Evolutionary conservation across 2,797 vertebrate genomes (phyloP), one percentile per base, ranked within the genome.

Genomic region (Crocidura indochinensis): DNA sequence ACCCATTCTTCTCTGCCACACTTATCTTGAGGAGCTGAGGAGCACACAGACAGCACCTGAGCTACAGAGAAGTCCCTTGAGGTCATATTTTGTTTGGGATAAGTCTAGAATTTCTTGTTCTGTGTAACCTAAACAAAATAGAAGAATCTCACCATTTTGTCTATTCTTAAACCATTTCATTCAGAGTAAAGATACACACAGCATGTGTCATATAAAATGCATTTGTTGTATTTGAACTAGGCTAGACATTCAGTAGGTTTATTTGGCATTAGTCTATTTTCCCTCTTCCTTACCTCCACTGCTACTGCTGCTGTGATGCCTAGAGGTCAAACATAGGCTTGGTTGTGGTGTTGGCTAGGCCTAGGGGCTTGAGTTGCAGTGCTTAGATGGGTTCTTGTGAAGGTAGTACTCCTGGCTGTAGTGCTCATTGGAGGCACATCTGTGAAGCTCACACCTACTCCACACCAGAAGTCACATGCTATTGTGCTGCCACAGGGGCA

Each of bases 1-100:
- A 79, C 22, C 90, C 81, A 94, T 97, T 97, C 46, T 96, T 98
- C 96, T 97, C 85, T 97, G 96, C 85, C 97, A 95, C 76, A 20
- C 15, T 31, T 84, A 81, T 86, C 44, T 6, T 88, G 95, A 85
- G 64, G 84, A 11, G 93, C 90, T 82, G 93, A 94, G 67, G 73
- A 83, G 77, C 69, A 93, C 22, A 56, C 67, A 95, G 96, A 96
- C 44, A 91, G 10, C 2, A 77, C 11, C 29, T 88, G 71, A 74
- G 81, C 91, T 78, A 26, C 38, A 62, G 65, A 95, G n/a, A 73
- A 10, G 47, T 82, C 73, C 65, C 96, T 88, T 94, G 29, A 65
- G 72, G 67, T 80, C 49, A 91, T 20, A 22, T 22, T 84, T 81
- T 95, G 87, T 10, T 22, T 46, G 73, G 78, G 77, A 69, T 69